phyloP scores from a whole-genome alignment of 2,797 vertebrate genomes.

The Pangasius mekongensis region DNA sequence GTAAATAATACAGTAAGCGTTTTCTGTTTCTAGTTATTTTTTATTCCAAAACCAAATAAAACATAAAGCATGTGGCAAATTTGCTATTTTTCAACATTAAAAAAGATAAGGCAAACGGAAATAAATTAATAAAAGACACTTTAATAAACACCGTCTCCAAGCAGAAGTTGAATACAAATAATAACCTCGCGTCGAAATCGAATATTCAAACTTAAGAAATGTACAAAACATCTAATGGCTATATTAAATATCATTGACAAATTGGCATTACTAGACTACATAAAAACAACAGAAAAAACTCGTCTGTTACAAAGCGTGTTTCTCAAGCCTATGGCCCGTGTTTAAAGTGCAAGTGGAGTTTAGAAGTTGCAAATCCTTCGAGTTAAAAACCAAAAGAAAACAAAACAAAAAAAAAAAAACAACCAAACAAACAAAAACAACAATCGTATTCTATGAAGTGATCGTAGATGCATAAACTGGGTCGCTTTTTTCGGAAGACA shows the following conservation, averaged over 20 bases:
- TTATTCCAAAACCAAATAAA: conserved; percentile 79
- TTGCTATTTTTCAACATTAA: conserved; percentile 77
- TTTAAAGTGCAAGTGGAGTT: conserved; percentile 89
- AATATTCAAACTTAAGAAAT: conserved; percentile 66
- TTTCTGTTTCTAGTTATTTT: conserved; percentile 18
- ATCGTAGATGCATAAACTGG: conserved; percentile 65
- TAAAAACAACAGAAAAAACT: conserved; percentile 57
- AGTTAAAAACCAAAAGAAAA: conserved; percentile 40
- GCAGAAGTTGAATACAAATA: conserved; percentile 80
- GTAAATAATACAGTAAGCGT: conserved; percentile 18
- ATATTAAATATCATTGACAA: conserved; percentile 80
- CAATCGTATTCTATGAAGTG: conserved; percentile 59
- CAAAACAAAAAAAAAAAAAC: conserved; percentile 29
- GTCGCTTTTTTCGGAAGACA: conserved; percentile 72
- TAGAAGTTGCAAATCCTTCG: conserved; percentile 73
- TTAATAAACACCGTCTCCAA: conserved; percentile 74
- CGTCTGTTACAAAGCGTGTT: conserved; percentile 55
- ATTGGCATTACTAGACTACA: conserved; percentile 85
- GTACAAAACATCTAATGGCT: conserved; percentile 82
- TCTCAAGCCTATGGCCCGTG: conserved; percentile 75
- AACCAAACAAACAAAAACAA: conserved; percentile 33
- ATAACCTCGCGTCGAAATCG: conserved; percentile 64
- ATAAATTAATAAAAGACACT: conserved; percentile 85
- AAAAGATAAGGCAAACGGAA: conserved; percentile 81
- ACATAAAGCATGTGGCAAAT: conserved; percentile 86